These are phyloP conservation scores for Megaptera novaeangliae DNA, from an alignment of 2,113 vertebrate genomes.

Conservation along the genomic window DNA sequence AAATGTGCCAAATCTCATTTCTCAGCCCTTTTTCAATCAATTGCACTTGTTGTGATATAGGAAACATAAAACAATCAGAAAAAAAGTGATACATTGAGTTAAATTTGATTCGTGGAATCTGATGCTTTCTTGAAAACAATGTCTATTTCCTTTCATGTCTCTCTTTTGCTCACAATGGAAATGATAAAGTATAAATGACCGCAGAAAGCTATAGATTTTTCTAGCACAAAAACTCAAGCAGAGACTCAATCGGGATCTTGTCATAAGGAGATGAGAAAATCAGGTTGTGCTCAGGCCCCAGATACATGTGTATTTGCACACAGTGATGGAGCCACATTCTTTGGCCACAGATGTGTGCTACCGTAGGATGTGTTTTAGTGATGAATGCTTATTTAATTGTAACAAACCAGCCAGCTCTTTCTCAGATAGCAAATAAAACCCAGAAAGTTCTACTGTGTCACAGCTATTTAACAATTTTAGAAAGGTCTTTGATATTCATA, in stretches of 20 bases:
- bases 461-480: background rate
- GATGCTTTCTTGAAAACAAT: constrained; percentile 57
- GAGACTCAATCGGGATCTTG: background rate
- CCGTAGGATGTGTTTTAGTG: background rate
- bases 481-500: background rate
- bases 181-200: background rate
- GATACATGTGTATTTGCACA: background rate
- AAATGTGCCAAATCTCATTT: background rate
- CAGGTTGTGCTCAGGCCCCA: no score
- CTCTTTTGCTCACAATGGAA: constrained; percentile 12
- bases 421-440: background rate
- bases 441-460: background rate
- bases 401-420: background rate
- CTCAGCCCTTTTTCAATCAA: background rate
- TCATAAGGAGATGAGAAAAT: background rate
- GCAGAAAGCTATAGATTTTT: background rate
- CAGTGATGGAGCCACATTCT: background rate
- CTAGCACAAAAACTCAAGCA: background rate
- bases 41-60: background rate
- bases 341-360: rapidly evolving
- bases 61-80: background rate
- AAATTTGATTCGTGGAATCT: constrained; percentile 61
- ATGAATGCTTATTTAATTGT: background rate
- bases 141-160: constrained; percentile 61
- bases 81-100: background rate